phyloP scores from a whole-genome alignment of 2,888 invertebrate species.

The Tholera decimalis region DNA sequence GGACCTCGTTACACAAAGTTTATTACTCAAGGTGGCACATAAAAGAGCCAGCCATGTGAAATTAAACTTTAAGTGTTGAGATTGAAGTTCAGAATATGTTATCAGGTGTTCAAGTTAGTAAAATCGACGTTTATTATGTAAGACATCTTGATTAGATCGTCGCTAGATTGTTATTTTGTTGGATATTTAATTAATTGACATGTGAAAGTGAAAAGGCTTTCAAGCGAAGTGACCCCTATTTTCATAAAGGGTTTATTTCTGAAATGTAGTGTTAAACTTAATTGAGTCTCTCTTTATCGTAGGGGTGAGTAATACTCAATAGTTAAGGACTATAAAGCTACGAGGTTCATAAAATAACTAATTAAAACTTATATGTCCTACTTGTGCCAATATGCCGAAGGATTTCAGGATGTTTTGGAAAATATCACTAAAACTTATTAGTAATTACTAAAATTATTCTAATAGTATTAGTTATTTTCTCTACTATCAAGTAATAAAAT shows the following conservation, averaged over 20 bases:
- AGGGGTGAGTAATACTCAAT: constrained; percentile 29
- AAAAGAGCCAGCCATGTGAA: constrained; percentile 61
- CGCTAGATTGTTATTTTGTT: constrained; percentile 67
- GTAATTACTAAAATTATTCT: too few species aligned
- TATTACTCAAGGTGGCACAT: constrained; percentile 71
- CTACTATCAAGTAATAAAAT: not conserved
- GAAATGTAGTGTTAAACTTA: constrained; percentile 38
- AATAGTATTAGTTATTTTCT: not conserved
- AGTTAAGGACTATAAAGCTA: constrained; percentile 25
- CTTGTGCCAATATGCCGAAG: not conserved
- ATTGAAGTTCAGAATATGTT: constrained; percentile 48
- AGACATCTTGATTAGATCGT: constrained; percentile 71
- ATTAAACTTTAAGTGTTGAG: constrained; percentile 46
- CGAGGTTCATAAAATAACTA: constrained; percentile 26
- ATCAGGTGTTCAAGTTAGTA: constrained; percentile 61
- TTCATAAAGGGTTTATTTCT: constrained; percentile 40
- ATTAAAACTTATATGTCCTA: constrained; percentile 15
- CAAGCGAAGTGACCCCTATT: constrained; percentile 17
- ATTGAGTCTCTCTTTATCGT: constrained; percentile 24
- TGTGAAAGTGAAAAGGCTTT: constrained; percentile 56
- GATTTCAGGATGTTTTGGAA: constrained; percentile 11
- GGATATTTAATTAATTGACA: constrained; percentile 67
- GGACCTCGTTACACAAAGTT: constrained; percentile 72
- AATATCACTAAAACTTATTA: too few species aligned
- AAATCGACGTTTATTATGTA: constrained; percentile 71